A percentile compares a stretch with the other conserved stretches of the same genome.
Evolutionary conservation across 1,140 invertebrate genomes (phyloP).

Genomic region (Caenorhabditis tropicalis): DNA sequence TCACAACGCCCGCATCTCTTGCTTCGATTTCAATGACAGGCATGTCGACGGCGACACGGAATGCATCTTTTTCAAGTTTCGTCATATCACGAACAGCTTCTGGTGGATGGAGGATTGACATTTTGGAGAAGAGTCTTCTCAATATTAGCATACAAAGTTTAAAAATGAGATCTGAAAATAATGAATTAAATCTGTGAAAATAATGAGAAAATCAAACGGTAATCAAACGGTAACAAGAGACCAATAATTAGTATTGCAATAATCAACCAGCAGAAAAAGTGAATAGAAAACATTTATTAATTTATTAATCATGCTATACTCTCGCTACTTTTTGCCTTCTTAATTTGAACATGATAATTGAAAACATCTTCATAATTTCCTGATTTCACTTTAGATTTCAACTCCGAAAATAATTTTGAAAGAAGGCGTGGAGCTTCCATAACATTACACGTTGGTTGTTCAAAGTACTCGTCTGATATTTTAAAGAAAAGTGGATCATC

Average conservation of each 20-base stretch:
- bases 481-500: neutral
- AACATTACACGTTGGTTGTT: neutral
- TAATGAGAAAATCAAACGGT: too few relatives aligned
- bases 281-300: too few relatives aligned
- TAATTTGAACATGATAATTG: neutral
- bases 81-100: constrained; percentile 51
- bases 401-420: neutral
- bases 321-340: too few relatives aligned
- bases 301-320: too few relatives aligned
- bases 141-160: neutral
- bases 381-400: neutral
- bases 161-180: neutral
- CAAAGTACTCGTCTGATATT: neutral
- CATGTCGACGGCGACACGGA: constrained; percentile 27
- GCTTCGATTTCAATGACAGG: constrained; percentile 14
- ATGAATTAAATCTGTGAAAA: too few relatives aligned
- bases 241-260: neutral
- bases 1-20: neutral
- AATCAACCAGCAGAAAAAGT: too few relatives aligned
- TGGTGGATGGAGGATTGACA: constrained; percentile 40
- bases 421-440: neutral
- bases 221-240: neutral
- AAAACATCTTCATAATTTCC: neutral
- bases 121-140: neutral
- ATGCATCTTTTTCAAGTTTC: constrained; percentile 48